Base-by-base conservation (phyloP, 2,113 vertebrate genomes). In the Columba janthina region DNA sequence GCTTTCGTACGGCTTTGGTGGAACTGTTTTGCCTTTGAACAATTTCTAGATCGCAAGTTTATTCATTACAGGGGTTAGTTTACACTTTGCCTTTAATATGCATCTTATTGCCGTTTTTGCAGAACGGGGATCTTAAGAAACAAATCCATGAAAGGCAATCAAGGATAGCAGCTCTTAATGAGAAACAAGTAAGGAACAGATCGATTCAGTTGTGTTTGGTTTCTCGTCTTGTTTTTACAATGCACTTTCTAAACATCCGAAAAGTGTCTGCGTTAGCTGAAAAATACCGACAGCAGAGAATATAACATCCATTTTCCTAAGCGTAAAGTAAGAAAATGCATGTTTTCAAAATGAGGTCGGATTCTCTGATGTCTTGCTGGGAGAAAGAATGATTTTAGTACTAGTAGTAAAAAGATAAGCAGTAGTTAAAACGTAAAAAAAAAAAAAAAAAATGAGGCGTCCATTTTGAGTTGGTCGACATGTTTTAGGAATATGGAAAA, bases 381-480 rank as follows among this genome's bases (percentile, higher is more conserved):
- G 85, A 95, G 85, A 76, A 88, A 72, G 79, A 73, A 85, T 90
- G 62, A 44, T 73, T 87, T 93, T 92, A 93, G 82, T 87, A 50
- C 92, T 66, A 89, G 69, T 65, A 84, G 77, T 51, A 80, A 94
- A 94, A 92, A 94, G 93, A 82, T 78, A 79, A 80, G 97, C 96
- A 71, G 94, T 96, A 91, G 97, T 97, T 97, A 84, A 62, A 95
- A 96, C 77, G 89, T 91, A 60, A 77, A 93, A 88, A 80, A 95
- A 97, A 74, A 40, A 40, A 95, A 96, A 94, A 93, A 94, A 91
- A 91, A 89, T 31, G 83, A 97, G 98, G 99, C 99, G 98, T 99
- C 99, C 99, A 99, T 99, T 99, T 99, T 99, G 99, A 99, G 98
- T 97, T 97, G 98, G 98, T 98, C 98, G 98, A 99, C 98, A 98